These are phyloP conservation scores for Syngnathus typhle DNA, from an alignment of 2,113 vertebrate genomes.

Conservation along the genomic window DNA sequence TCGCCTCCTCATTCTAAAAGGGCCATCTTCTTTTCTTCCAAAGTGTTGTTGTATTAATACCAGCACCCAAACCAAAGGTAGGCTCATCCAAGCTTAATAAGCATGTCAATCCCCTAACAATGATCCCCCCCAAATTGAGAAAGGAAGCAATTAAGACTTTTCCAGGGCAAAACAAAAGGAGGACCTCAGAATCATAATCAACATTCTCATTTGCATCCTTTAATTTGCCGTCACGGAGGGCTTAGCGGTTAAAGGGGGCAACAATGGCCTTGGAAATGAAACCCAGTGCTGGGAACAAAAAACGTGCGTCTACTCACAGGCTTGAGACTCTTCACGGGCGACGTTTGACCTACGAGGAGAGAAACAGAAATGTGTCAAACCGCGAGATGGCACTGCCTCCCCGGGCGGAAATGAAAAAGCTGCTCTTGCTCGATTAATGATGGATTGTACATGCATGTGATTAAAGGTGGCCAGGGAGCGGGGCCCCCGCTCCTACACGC, in stretches of 20 bases:
- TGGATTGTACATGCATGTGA: slow-evolving; percentile 29
- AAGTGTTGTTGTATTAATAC: slow-evolving; percentile 43
- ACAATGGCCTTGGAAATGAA: slow-evolving; percentile 54
- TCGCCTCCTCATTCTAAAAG: slow-evolving; percentile 45
- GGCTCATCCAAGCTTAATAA: slow-evolving; percentile 63
- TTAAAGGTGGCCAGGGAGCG: slow-evolving; percentile 43
- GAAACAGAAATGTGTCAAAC: slow-evolving; percentile 37
- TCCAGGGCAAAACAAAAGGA: slow-evolving; percentile 60
- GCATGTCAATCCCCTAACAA: slow-evolving; percentile 59
- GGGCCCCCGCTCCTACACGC: slow-evolving; percentile 14
- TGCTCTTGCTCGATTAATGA: slow-evolving; percentile 34
- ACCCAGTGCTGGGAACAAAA: slow-evolving; percentile 31
- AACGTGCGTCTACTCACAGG: slow-evolving; percentile 73
- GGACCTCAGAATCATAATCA: slow-evolving; percentile 53
- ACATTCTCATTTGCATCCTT: slow-evolving; percentile 67
- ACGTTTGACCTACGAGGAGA: slow-evolving; percentile 81
- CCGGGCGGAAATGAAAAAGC: slow-evolving; percentile 8
- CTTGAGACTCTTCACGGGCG: slow-evolving; percentile 89
- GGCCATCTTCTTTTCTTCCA: slow-evolving; percentile 8
- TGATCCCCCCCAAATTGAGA: slow-evolving; percentile 34
- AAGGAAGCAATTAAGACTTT: slow-evolving; percentile 62
- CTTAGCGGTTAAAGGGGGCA: slow-evolving; percentile 46
- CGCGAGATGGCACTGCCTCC: slow-evolving; percentile 59
- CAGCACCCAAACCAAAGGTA: slow-evolving; percentile 38
- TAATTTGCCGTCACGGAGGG: slow-evolving; percentile 53